A percentile compares a stretch with the other conserved stretches of the same genome.
These are phyloP conservation scores for Nezara viridula DNA, from an alignment of 2,888 invertebrate genomes.

Conservation along the genomic window DNA sequence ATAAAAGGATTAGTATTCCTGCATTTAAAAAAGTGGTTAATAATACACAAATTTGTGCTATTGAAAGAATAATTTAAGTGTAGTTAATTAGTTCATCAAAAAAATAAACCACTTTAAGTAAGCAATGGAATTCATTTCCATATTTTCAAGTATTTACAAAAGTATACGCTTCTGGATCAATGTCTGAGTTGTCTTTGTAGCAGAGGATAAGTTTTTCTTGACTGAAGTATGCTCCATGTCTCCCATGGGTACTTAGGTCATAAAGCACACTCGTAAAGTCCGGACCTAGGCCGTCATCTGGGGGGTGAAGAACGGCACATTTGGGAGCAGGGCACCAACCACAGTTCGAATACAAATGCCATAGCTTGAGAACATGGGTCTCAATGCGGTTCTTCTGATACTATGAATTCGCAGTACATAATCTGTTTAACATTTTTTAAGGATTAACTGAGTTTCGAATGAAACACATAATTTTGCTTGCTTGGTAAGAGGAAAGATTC, in stretches of 20 bases:
- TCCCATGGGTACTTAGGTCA: conserved; percentile 42
- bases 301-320: conserved; percentile 15
- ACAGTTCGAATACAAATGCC: conserved; percentile 32
- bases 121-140: too few relatives aligned
- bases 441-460: background rate
- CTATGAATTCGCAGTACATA: background rate
- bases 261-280: conserved; percentile 35
- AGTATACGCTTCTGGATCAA: background rate
- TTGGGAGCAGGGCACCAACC: conserved; percentile 29
- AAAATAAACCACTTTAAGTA: too few relatives aligned
- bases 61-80: too few relatives aligned
- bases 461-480: too few relatives aligned
- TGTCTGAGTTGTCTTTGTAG: background rate
- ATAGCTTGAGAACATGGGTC: background rate
- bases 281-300: background rate
- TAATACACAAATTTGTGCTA: too few relatives aligned
- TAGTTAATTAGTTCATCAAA: too few relatives aligned
- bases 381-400: background rate
- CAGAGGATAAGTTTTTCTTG: background rate
- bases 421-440: background rate
- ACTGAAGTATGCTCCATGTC: background rate
- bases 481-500: too few relatives aligned
- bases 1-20: too few relatives aligned
- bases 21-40: too few relatives aligned
- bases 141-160: too few relatives aligned